Percentiles rank a stretch among this genome's conserved stretches.
Conservation (phyloP, 2,797 vertebrate genomes). For the Heliangelus exortis region DNA sequence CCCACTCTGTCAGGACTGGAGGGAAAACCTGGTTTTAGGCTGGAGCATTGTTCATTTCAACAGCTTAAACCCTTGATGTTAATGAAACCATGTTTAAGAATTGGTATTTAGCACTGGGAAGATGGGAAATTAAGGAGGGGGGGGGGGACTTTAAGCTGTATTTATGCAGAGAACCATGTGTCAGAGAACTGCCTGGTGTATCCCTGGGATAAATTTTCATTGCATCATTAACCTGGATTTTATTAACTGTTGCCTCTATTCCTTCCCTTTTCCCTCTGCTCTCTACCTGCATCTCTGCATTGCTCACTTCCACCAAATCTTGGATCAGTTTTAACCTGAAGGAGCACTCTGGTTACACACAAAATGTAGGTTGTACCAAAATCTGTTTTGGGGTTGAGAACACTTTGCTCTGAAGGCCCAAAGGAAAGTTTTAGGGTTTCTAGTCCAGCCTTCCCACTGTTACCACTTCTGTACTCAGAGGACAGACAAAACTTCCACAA, state of each 20-base stretch:
- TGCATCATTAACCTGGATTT: neutral
- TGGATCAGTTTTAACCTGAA: neutral
- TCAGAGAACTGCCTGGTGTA: neutral
- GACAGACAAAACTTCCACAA: neutral
- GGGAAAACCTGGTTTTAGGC: neutral
- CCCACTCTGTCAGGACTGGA: neutral
- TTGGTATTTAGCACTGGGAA: neutral
- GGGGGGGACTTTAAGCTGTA: neutral
- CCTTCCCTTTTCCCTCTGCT: accelerated
- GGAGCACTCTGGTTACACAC: accelerated
- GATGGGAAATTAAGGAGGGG: neutral
- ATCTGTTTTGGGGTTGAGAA: neutral
- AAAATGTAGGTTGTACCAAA: neutral
- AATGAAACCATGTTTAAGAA: neutral
- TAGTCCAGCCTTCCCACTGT: neutral
- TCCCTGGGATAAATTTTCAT: neutral
- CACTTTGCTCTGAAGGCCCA: neutral
- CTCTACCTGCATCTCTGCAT: neutral
- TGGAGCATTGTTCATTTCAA: neutral
- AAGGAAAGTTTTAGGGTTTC: neutral
- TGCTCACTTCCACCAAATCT: neutral
- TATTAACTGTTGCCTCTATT: neutral
- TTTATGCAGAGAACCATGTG: neutral
- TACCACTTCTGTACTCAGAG: neutral
- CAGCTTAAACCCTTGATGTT: neutral